Base-by-base conservation (phyloP, 2,797 vertebrate genomes). In the Coluber constrictor region DNA sequence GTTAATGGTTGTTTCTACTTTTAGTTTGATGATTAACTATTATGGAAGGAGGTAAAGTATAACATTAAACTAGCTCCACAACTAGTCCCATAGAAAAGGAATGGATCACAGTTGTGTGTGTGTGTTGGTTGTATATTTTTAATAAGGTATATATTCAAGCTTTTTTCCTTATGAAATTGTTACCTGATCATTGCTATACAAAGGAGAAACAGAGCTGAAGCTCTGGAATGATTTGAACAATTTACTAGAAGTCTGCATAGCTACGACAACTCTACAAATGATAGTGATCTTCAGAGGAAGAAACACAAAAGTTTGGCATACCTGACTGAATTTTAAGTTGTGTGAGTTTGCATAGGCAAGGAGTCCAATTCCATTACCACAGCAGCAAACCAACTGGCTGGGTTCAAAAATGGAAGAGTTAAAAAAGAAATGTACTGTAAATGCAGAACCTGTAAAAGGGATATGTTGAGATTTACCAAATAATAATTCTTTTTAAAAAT, bases 211-310 rank as follows among this genome's bases (percentile, higher is more conserved):
- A 92, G 87, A 7, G 66, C 61, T 55, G 20, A 25, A 27, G 11
- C 43, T 86, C 60, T 88, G 87, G 79, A 91, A 86, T 27, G 3
- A 0, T 29, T 61, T 90, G 90, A 86, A 70, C 32, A 43, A 23
- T 47, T 92, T 9, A 8, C 47, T 43, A 61, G 23, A 87, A 32
- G 86, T 92, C 37, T 0, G 37, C 51, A 91, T 90, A 91, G 5
- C 74, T 57, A 1, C 47, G 51, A 92, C 87, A 59, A 90, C 15
- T 56, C 16, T 89, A 37, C 59, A 91, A 93, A 93, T 94, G 88
- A 90, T 29, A 54, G 18, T 20, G 92, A 55, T 43, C 86, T 90
- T 93, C 23, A 10, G 61, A 91, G 70, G 18, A 56, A 86, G 20
- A 92, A 91, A 74, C 56, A n/a, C 57, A 27, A 83, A n/a, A 27